Evolutionary conservation across 1,140 invertebrate species (phyloP), one percentile per base, ranked within the genome.

Genomic region (Drosophila jambulina): DNA sequence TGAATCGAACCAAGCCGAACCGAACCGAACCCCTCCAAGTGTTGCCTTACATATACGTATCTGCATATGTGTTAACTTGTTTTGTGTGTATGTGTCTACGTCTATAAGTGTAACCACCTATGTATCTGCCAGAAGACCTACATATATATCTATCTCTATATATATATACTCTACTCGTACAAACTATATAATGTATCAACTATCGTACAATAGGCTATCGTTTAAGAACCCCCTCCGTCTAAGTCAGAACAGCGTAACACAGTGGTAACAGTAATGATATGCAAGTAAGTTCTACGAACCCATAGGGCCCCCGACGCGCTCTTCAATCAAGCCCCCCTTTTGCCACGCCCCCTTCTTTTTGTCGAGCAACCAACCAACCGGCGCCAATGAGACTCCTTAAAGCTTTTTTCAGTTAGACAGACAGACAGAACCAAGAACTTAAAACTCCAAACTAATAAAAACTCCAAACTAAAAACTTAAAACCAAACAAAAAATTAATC

Each of bases 11-110:
- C 59, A 40, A 65, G 56, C 23, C 23, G 15, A 68, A 53, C 15
- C 45, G 27, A 27, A n/a, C n/a, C n/a, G 17, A 36, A 42, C 6
- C 10, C 40, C 15, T 64, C 19, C 9, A 56, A 56, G 53, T 56
- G 32, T 56, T 56, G 34, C 64, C 64, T 38, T 40, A 69, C 32
- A 23, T 58, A 72, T 49, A 57, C 65, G 45, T 71, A 48, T 76
- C 42, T 67, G 61, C 72, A 75, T 76, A 76, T 77, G 74, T 76
- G 61, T 76, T 76, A 54, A 76, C 38, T 38, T 60, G 61, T 77
- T 77, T 76, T 76, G 53, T 77, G 74, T 75, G 54, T 78, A 54
- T 78, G 76, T 71, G 51, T 78, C 27, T 72, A 62, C 65, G 64
- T 70, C 59, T 79, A 57, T 71, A 59, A 63, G 51, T 78, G 59